Evolutionary conservation across 2,797 vertebrate genomes (phyloP).

Genomic region (Sebastiscus tertius): DNA sequence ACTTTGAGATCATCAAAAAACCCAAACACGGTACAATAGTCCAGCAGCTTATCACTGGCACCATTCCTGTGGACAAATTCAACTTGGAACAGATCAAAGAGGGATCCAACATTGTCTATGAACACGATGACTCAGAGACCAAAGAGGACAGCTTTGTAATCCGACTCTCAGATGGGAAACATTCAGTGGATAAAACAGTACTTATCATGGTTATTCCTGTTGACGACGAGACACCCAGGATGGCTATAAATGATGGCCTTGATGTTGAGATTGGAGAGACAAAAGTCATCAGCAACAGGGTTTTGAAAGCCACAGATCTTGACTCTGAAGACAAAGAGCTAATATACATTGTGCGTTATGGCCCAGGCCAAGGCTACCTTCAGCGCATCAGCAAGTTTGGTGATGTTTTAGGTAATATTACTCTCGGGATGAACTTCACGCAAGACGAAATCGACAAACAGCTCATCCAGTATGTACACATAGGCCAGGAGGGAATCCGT

Average conservation of each 20-base stretch:
- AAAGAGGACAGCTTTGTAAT: slow-evolving; percentile 89
- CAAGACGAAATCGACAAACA: slow-evolving; percentile 88
- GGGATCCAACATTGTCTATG: slow-evolving; percentile 88
- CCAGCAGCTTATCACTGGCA: slow-evolving; percentile 86
- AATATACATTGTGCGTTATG: slow-evolving; percentile 84
- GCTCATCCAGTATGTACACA: slow-evolving; percentile 87
- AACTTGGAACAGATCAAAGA: slow-evolving; percentile 88
- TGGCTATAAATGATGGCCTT: slow-evolving; percentile 87
- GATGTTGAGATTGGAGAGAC: slow-evolving; percentile 88
- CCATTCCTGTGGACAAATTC: slow-evolving; percentile 80
- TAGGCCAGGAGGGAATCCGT: slow-evolving; percentile 85
- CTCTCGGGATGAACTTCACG: slow-evolving; percentile 89
- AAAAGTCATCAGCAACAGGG: slow-evolving; percentile 84
- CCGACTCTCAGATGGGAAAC: slow-evolving; percentile 86
- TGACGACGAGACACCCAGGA: slow-evolving; percentile 88
- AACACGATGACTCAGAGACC: slow-evolving; percentile 91
- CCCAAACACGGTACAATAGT: slow-evolving; percentile 86
- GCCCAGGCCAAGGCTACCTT: slow-evolving; percentile 86
- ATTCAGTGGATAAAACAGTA: slow-evolving; percentile 85
- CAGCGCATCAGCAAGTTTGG: slow-evolving; percentile 84
- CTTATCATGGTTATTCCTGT: slow-evolving; percentile 87
- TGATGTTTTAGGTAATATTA: slow-evolving; percentile 83
- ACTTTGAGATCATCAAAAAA: slow-evolving; percentile 86
- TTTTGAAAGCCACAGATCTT: slow-evolving; percentile 89
- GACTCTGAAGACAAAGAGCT: slow-evolving; percentile 89